Base-by-base conservation (phyloP, 2,888 invertebrate genomes). In the Himalopsyche tibetana region DNA sequence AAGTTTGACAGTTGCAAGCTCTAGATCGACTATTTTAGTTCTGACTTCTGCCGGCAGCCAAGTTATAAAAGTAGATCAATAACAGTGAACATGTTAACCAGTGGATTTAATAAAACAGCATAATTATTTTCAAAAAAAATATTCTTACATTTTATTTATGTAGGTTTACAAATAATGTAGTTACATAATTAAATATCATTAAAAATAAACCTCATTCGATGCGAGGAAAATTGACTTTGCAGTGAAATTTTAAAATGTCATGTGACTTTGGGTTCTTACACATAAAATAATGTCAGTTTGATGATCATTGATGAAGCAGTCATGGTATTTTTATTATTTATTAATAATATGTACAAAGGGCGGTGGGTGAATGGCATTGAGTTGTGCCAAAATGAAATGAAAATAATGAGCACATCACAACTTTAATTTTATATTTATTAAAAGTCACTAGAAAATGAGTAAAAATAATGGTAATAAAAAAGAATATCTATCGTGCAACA, bases 401-500 rank as follows among this genome's bases (percentile, higher is more conserved):
- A 55, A 42, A n/a, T 55, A 4, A 55, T 79, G 40, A 80, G 80
- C 74, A 80, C 80, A 74, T 8, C 42, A 42, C 80, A 80, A 80
- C 42, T 38, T 82, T 45, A 82, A 82, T 11, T 55, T 42, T 40
- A 83, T 69, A 83, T n/a, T 56, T n/a, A 56, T 56, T 19, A n/a
- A 56, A 19, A 56, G 56, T 56, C 56, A 56, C 56, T 56, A 56
- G 19, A 19, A 19, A 19, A 56, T 56, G 56, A 56, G 56, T 19
- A 8, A n/a, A 56, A n/a, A 56, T 56, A 56, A 56, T 19, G 19
- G 56, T 56, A 56, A 56, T 55, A n/a, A 19, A 19, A 56, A 56
- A 56, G 17, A 56, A 56, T 56, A 56, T 56, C 17, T n/a, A 56
- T 56, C 19, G 17, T 56, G 56, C 55, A 84, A 84, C 84, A 84